Evolutionary conservation across 2,113 vertebrate genomes (phyloP).

Genomic region (Rhizomys pruinosus): DNA sequence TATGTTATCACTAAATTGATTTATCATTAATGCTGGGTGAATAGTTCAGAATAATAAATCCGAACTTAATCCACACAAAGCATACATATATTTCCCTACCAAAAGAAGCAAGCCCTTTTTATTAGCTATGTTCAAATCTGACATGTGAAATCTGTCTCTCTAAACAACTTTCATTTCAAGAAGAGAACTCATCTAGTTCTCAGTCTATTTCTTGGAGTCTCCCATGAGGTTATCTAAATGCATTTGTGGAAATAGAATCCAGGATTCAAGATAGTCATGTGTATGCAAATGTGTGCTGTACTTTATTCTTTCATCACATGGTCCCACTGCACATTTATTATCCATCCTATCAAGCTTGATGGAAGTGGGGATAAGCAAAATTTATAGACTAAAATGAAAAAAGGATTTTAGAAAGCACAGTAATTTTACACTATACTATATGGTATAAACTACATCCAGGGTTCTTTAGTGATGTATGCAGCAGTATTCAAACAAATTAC

Average conservation of each 20-base stretch:
- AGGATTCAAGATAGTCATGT: constrained; percentile 7
- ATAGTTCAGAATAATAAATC: constrained; percentile 85
- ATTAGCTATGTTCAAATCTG: constrained; percentile 83
- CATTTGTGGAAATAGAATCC: constrained; percentile 52
- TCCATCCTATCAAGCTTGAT: constrained; percentile 7
- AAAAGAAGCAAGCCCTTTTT: constrained; percentile 76
- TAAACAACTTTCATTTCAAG: constrained; percentile 74
- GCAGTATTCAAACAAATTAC: neutral
- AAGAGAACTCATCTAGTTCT: constrained; percentile 61
- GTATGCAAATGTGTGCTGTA: constrained; percentile 53
- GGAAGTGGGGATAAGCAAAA: constrained; percentile 40
- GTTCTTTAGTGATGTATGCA: neutral
- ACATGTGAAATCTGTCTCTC: constrained; percentile 81
- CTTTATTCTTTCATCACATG: constrained; percentile 38
- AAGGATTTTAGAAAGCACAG: neutral
- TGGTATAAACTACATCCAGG: neutral
- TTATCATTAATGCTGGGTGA: constrained; percentile 84
- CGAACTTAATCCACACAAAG: constrained; percentile 79
- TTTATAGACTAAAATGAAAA: neutral
- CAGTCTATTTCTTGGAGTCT: constrained; percentile 1
- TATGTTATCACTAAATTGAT: constrained; percentile 83
- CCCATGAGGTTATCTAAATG: constrained; percentile 54
- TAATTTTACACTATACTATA: neutral
- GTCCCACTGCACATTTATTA: neutral
- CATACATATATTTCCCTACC: constrained; percentile 61